Conservation (phyloP, 2,888 invertebrate species). For the Lymantria monacha region DNA sequence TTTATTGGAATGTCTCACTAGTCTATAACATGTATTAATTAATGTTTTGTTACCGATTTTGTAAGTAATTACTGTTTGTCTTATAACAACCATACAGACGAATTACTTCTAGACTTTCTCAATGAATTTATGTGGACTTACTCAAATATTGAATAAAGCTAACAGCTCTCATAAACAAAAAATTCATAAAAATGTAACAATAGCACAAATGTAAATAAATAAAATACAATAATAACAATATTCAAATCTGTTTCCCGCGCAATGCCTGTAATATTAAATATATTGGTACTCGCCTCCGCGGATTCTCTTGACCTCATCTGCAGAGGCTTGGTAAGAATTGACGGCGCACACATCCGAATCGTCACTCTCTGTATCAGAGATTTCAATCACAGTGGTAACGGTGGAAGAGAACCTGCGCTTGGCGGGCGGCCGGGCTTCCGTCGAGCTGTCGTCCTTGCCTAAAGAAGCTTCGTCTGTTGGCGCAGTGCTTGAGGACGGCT, state of each 20-base stretch:
- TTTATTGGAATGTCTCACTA: too few relatives aligned
- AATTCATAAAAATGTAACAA: too few relatives aligned
- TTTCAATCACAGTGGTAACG: slow-evolving; percentile 61
- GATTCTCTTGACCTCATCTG: slow-evolving; percentile 76
- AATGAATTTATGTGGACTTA: too few relatives aligned
- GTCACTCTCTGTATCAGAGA: slow-evolving; percentile 75
- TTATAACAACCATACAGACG: too few relatives aligned
- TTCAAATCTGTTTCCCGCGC: slow-evolving; percentile 57
- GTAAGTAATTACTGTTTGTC: too few relatives aligned
- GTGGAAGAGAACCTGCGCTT: slow-evolving; percentile 60
- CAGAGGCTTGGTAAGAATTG: slow-evolving; percentile 73
- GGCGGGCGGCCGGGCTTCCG: slow-evolving; percentile 60
- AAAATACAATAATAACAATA: slow-evolving; percentile 1
- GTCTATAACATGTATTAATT: too few relatives aligned
- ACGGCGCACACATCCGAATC: slow-evolving; percentile 80
- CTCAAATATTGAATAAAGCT: too few relatives aligned
- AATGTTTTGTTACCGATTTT: too few relatives aligned
- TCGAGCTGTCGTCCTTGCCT: slow-evolving; percentile 37
- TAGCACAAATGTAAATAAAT: slow-evolving; percentile 1
- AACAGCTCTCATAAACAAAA: too few relatives aligned
- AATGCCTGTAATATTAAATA: slow-evolving; percentile 27
- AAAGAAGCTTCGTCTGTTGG: slow-evolving; percentile 40
- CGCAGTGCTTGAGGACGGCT: slow-evolving; percentile 56
- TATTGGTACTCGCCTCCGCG: slow-evolving; percentile 60
- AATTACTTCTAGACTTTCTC: too few relatives aligned